Evolutionary conservation across 2,113 vertebrate species (phyloP).

Genomic region (Thalassoma bifasciatum): DNA sequence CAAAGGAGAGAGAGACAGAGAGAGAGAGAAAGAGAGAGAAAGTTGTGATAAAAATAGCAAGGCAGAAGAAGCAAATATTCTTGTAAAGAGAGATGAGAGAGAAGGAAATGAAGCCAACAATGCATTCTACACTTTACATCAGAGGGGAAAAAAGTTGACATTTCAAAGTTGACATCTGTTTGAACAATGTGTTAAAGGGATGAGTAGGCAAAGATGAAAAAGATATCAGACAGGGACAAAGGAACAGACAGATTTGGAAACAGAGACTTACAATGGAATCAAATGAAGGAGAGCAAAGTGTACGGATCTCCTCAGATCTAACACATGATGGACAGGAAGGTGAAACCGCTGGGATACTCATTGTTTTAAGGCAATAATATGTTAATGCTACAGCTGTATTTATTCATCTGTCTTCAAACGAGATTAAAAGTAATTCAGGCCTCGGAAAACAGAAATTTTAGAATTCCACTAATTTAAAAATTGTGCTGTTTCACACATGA

Average conservation of each 20-base stretch:
- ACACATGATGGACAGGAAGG: conserved; percentile 9
- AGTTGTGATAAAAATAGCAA: conserved; percentile 2
- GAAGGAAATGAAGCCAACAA: background rate
- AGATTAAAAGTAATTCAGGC: background rate
- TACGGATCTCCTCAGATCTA: conserved; percentile 16
- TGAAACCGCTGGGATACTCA: background rate
- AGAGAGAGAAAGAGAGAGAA: background rate
- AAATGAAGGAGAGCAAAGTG: conserved; percentile 23
- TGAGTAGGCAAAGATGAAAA: background rate
- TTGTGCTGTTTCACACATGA: background rate
- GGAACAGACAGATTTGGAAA: background rate
- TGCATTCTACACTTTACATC: background rate
- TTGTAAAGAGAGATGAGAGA: background rate
- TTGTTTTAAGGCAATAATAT: conserved; percentile 12
- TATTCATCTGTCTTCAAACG: background rate
- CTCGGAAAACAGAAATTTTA: background rate
- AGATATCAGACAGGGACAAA: background rate
- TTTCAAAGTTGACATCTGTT: conserved; percentile 28
- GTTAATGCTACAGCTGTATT: background rate
- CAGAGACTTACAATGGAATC: conserved; percentile 15
- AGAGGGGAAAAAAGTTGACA: conserved; percentile 4
- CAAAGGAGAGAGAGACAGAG: background rate
- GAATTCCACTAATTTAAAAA: background rate
- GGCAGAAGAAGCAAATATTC: background rate
- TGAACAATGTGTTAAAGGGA: conserved; percentile 24